Conservation (phyloP, 2,797 vertebrate genomes). For the Morus bassanus region DNA sequence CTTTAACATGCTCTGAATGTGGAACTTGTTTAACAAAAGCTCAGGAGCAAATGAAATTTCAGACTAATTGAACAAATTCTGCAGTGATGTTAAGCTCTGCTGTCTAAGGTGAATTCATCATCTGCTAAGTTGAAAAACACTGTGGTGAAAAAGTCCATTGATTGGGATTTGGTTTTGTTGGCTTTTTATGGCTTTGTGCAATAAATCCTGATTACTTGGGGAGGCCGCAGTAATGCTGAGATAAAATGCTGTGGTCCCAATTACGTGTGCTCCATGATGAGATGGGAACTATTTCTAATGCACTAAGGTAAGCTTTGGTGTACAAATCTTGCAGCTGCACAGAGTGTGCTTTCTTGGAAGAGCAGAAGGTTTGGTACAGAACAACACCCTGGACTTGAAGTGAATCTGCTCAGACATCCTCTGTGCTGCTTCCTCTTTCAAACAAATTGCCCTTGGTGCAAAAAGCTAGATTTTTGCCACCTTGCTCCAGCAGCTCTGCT, state of each 20-base stretch:
- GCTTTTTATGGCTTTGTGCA: conserved; percentile 6
- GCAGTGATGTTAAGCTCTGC: neutral
- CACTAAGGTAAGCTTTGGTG: neutral
- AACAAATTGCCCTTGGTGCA: neutral
- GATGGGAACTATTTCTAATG: neutral
- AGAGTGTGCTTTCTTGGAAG: neutral
- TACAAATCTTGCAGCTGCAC: neutral
- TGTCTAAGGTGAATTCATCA: neutral
- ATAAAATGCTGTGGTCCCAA: neutral
- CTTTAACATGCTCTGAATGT: neutral
- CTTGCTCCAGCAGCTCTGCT: neutral
- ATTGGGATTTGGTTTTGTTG: neutral
- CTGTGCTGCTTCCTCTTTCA: neutral
- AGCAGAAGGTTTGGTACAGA: neutral
- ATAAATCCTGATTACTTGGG: neutral
- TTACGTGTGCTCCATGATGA: fast-evolving
- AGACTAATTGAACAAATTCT: neutral
- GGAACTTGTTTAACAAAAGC: neutral
- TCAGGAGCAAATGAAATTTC: neutral
- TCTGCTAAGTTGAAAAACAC: conserved; percentile 1
- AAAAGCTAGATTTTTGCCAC: neutral
- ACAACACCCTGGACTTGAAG: neutral
- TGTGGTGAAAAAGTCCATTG: conserved; percentile 65
- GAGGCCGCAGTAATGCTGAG: fast-evolving
- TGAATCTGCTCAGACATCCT: neutral